Conservation (phyloP, 2,888 invertebrate species). For the Aethes cnicana region DNA sequence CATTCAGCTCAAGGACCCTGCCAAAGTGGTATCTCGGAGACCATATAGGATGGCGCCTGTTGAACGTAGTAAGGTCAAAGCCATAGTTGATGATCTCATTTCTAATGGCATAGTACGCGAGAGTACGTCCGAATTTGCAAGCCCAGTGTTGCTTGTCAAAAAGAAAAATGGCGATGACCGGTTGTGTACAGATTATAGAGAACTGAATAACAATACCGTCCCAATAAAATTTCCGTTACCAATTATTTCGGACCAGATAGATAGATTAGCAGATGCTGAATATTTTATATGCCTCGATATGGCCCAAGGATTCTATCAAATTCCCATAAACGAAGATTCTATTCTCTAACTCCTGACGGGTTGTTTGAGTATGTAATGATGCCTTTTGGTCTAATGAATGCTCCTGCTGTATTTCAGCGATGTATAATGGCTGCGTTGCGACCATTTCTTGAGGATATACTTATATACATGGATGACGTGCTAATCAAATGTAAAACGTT, state of each 20-base stretch:
- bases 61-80: conserved; percentile 1
- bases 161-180: conserved; percentile 1
- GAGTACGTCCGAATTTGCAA: no score
- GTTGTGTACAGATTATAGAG: conserved; percentile 1
- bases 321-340: no score
- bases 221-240: no score
- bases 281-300: no score
- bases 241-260: no score
- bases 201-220: background rate
- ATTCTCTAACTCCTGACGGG: no score
- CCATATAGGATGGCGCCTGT: conserved; percentile 25
- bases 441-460: conserved; percentile 1
- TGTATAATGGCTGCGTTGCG: background rate
- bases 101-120: background rate
- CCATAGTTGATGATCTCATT: conserved; percentile 2
- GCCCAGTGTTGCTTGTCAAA: no score
- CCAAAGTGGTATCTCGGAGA: conserved; percentile 20
- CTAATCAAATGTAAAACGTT: conserved; percentile 5
- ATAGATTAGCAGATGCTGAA: no score
- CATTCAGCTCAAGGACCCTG: conserved; percentile 22
- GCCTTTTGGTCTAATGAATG: conserved; percentile 2
- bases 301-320: no score
- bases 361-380: conserved; percentile 6
- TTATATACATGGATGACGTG: background rate
- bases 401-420: no score